Conservation (phyloP, 1,140 invertebrate species). For the Antheraea mylitta region DNA sequence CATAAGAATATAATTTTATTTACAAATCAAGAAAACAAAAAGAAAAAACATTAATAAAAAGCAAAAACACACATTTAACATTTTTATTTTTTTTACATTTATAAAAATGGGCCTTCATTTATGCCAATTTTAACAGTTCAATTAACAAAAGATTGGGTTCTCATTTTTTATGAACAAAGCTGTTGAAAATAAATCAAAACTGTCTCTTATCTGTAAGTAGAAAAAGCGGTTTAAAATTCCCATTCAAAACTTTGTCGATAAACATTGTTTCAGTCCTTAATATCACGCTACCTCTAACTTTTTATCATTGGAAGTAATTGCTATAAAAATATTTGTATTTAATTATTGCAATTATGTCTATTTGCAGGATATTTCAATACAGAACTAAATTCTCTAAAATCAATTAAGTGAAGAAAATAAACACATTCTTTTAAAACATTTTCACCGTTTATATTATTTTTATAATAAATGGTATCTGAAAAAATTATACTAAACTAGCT, state of each 20-base stretch:
- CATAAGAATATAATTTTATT: no score
- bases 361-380: no score
- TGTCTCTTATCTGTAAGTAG: background rate
- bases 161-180: background rate
- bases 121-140: background rate
- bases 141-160: background rate
- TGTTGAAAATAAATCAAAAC: slow-evolving; percentile 3
- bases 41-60: no score
- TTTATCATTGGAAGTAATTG: background rate
- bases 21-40: no score
- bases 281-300: background rate
- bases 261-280: background rate
- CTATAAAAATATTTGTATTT: background rate
- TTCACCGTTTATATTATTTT: no score
- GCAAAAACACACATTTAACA: no score
- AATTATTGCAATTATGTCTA: background rate
- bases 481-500: no score
- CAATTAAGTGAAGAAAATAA: no score
- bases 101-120: background rate
- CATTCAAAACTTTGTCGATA: slow-evolving; percentile 1
- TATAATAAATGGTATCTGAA: no score
- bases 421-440: no score
- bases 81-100: no score
- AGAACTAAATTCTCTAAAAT: no score
- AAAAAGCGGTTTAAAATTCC: background rate